Evolutionary conservation across 1,140 invertebrate species (phyloP).

Genomic region (Leptinotarsa lineolata): DNA sequence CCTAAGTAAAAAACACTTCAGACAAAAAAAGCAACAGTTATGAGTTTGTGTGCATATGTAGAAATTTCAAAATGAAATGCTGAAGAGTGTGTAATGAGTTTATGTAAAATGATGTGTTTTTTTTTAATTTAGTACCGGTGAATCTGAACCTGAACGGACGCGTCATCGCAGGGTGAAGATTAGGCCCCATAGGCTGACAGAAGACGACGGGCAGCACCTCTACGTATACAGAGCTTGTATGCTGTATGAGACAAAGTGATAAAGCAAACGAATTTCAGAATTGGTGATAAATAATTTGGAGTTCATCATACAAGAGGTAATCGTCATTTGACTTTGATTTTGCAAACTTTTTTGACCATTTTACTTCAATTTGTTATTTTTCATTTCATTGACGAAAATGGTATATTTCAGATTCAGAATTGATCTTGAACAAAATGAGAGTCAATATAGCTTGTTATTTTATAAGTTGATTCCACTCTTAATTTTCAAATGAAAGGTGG

Average conservation of each 20-base stretch:
- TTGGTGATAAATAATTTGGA: constrained; percentile 48
- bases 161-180: constrained; percentile 50
- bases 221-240: constrained; percentile 57
- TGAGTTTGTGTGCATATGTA: constrained; percentile 33
- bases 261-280: constrained; percentile 57
- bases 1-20: not conserved
- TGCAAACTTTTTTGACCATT: constrained; percentile 46
- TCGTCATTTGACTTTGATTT: not conserved
- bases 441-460: no score
- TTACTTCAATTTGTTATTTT: not conserved
- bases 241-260: constrained; percentile 58
- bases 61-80: constrained; percentile 13
- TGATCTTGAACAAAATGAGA: no score
- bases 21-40: constrained; percentile 6
- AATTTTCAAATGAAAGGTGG: no score
- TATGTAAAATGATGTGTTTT: constrained; percentile 34
- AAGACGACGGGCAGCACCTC: constrained; percentile 58
- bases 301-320: constrained; percentile 38
- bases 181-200: constrained; percentile 56
- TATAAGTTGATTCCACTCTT: no score
- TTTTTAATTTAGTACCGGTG: constrained; percentile 56
- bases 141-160: constrained; percentile 57
- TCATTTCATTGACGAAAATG: no score
- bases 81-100: not conserved
- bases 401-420: no score